phyloP scores from a whole-genome alignment of 1,140 invertebrate genomes.

The Neodiprion virginianus region DNA sequence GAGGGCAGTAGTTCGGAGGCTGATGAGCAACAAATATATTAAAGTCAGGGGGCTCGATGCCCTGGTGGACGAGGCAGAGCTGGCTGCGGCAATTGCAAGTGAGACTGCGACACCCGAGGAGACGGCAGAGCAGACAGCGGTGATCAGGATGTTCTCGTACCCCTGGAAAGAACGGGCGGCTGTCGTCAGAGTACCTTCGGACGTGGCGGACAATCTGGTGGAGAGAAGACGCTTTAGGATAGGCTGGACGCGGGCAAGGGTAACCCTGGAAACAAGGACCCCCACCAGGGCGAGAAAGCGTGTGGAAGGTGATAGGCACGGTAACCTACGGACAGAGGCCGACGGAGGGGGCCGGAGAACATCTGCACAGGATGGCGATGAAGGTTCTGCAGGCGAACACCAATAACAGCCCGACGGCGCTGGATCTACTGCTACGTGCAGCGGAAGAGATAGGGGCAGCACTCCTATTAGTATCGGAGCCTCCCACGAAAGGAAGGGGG shows the following conservation, averaged over 20 bases:
- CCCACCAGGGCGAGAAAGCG: background rate
- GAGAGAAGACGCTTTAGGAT: background rate
- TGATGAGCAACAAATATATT: too few relatives aligned
- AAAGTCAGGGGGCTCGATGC: background rate
- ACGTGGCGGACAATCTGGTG: background rate
- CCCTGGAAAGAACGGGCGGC: background rate
- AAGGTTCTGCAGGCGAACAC: background rate
- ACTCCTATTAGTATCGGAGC: constrained; percentile 23
- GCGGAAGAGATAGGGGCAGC: constrained; percentile 17
- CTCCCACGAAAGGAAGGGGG: background rate
- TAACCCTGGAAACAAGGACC: constrained; percentile 12
- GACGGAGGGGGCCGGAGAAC: constrained; percentile 9
- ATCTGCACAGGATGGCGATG: background rate
- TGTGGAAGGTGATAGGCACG: background rate
- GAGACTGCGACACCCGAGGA: constrained; percentile 40
- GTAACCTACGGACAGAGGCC: constrained; percentile 26
- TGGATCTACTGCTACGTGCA: constrained; percentile 22
- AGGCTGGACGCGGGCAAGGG: background rate
- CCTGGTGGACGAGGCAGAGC: background rate
- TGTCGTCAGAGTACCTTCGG: background rate
- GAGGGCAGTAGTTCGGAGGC: too few relatives aligned
- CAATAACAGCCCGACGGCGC: constrained; percentile 15
- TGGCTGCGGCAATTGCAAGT: background rate
- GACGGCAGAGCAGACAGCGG: constrained; percentile 24
- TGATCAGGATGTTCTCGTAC: constrained; percentile 27